Evolutionary conservation across 2,888 invertebrate species (phyloP).

Genomic region (Tolmerus cingulatus): DNA sequence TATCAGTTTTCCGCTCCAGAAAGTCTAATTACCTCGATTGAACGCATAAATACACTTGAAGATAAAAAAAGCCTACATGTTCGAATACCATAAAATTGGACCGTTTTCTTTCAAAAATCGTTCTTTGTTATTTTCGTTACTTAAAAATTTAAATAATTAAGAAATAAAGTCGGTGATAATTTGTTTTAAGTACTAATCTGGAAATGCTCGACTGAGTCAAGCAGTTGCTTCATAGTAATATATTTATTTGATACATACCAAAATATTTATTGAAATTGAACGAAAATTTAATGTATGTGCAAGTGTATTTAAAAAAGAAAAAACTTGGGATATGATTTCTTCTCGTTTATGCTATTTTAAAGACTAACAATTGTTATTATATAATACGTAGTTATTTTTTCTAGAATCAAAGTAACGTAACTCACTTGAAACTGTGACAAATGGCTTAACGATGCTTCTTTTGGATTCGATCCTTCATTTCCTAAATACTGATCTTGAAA

Average conservation of each 20-base stretch:
- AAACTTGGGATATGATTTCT: not conserved
- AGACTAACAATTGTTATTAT: too few species aligned
- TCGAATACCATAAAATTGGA: not conserved
- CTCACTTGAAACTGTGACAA: conserved; percentile 54
- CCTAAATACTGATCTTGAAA: conserved; percentile 61
- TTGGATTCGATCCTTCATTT: conserved; percentile 52
- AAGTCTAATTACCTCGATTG: not conserved
- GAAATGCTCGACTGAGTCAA: too few species aligned
- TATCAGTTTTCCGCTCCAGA: not conserved
- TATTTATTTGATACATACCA: too few species aligned
- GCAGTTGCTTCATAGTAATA: too few species aligned
- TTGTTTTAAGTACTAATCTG: too few species aligned
- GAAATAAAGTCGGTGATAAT: not conserved
- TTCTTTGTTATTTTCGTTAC: not conserved
- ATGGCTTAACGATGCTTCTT: conserved; percentile 49
- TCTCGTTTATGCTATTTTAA: not conserved
- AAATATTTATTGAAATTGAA: too few species aligned
- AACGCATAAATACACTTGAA: not conserved
- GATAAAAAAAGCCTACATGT: not conserved
- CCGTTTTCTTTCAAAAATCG: not conserved
- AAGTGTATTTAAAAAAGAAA: too few species aligned
- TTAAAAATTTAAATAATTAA: not conserved
- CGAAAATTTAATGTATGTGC: too few species aligned
- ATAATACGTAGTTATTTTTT: too few species aligned
- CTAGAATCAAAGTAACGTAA: not conserved